These are phyloP conservation scores for Macrotrachela quadricornifera DNA, from an alignment of 1,140 invertebrate genomes.

Conservation along the genomic window DNA sequence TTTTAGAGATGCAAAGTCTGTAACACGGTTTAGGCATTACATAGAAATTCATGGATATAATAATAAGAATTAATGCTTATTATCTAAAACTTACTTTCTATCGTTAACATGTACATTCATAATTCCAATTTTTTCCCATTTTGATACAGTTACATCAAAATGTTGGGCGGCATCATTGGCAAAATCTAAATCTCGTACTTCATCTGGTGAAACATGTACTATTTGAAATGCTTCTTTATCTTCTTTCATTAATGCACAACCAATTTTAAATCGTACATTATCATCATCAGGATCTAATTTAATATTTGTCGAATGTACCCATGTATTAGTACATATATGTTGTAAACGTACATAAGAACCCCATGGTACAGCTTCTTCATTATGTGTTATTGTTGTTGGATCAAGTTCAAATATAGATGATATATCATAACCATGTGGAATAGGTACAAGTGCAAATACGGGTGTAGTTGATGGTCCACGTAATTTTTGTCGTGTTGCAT, in stretches of 20 bases:
- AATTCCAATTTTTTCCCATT: not conserved
- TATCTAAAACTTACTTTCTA: no score
- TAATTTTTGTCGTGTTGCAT: constrained; percentile 41
- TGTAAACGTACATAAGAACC: constrained; percentile 77
- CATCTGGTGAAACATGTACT: constrained; percentile 36
- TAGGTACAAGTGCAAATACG: constrained; percentile 67
- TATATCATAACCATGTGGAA: constrained; percentile 73
- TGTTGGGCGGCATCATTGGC: constrained; percentile 82
- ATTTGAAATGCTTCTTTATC: constrained; percentile 96
- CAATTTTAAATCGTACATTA: constrained; percentile 86
- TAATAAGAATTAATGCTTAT: no score
- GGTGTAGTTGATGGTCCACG: constrained; percentile 34
- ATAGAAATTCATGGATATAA: no score
- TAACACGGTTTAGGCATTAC: no score
- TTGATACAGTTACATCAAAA: constrained; percentile 17
- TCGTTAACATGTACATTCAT: no score
- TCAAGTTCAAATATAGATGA: constrained; percentile 82
- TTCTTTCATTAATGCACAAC: constrained; percentile 43
- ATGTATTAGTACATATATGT: constrained; percentile 75
- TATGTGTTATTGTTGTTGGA: constrained; percentile 69
- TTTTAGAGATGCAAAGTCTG: no score
- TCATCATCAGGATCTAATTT: constrained; percentile 89
- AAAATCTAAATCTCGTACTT: constrained; percentile 88
- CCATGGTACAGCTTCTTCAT: constrained; percentile 72
- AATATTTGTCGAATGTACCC: constrained; percentile 83